Evolutionary conservation across 2,888 invertebrate species (phyloP), one percentile per base, ranked within the genome.

Genomic region (Drosophila bunnanda): DNA sequence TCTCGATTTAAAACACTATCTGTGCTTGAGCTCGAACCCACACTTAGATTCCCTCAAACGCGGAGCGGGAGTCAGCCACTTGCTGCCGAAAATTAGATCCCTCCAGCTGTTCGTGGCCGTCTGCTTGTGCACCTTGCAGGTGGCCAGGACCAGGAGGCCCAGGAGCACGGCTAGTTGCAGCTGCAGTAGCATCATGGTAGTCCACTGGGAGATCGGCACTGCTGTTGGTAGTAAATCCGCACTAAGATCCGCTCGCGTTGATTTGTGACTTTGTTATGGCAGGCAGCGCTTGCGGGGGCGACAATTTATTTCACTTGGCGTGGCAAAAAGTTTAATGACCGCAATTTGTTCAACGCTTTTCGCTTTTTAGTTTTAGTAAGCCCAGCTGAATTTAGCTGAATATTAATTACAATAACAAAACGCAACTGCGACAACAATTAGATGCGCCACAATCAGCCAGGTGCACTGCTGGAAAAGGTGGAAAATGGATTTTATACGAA

Each of bases 301-400:
- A 77, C 78, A 80, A 84, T 91, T 90, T 91, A 91, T 91, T 76
- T 41, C 64, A 53, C 62, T 46, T 69, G 75, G 41, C 68, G 46
- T 68, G 76, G 69, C 65, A 82, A 80, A 75, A 80, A 77, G 90
- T 90, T 89, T 90, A 91, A 91, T 88, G 90, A 90, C 90, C 90
- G 90, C 86, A 88, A 88, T 83, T 86, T 77, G 79, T 58, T 71
- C 68, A 65, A 56, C 77, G 76, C 80, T 77, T 82, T 78, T 70
- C 73, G 77, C 74, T 80, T 80, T 85, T 85, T 80, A 78, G 75
- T 78, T 76, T 54, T 66, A 62, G 57, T 62, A 53, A 71, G 67
- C 34, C 52, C 50, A 44, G 38, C 59, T 58, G 55, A 82, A 66
- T 85, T 75, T 74, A 75, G 73, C 67, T 62, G 54, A 75, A 80